A percentile compares a stretch with the other conserved stretches of the same genome.
phyloP scores from a whole-genome alignment of 2,888 invertebrate genomes.

The Venusia cambrica region DNA sequence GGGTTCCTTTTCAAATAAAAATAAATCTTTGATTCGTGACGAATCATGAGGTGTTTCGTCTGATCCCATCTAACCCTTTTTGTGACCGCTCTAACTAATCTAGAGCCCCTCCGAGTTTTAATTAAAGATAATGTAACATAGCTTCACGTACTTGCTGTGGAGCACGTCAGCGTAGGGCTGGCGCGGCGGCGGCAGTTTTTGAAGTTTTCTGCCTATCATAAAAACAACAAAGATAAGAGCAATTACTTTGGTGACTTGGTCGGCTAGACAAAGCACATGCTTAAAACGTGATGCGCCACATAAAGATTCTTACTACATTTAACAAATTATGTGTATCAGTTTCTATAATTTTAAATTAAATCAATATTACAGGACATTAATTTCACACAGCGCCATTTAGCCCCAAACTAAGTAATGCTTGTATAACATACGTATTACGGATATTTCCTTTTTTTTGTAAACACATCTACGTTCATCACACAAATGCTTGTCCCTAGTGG shows the following conservation, averaged over 20 bases:
- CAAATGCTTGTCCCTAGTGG: no score
- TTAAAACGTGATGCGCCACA: constrained; percentile 10
- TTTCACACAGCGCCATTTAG: no score
- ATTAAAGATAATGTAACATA: constrained; percentile 78
- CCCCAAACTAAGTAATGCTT: no score
- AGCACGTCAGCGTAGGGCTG: constrained; percentile 45
- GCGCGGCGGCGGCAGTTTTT: constrained; percentile 26
- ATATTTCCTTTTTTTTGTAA: no score
- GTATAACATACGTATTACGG: no score
- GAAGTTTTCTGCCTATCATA: constrained; percentile 6
- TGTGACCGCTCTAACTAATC: constrained; percentile 73
- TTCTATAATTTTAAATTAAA: no score
- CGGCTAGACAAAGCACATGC: no score
- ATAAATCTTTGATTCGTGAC: constrained; percentile 76
- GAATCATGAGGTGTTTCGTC: constrained; percentile 75
- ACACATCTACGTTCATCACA: no score
- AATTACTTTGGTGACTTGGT: no score
- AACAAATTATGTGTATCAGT: no score
- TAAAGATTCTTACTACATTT: no score
- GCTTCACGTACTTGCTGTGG: constrained; percentile 62
- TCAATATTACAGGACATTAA: no score
- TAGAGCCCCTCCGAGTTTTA: constrained; percentile 71
- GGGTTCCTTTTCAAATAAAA: constrained; percentile 71
- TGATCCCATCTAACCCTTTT: constrained; percentile 71
- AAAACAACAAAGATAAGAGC: constrained; percentile 4